Evolutionary conservation across 2,888 invertebrate genomes (phyloP), one percentile per base, ranked within the genome.

Genomic region (Amblyteles armatorius): DNA sequence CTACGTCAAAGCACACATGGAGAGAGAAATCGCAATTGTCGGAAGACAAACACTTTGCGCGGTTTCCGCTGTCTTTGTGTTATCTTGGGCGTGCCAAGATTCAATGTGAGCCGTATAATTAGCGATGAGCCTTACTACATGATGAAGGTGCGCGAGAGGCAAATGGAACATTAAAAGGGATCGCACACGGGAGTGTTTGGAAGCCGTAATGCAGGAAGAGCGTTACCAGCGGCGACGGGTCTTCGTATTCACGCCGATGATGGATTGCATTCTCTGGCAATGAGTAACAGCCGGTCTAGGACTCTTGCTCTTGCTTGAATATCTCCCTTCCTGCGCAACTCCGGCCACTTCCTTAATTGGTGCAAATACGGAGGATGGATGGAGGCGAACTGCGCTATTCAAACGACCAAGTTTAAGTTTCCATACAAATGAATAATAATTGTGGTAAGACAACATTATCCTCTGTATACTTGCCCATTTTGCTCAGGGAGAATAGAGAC

Each of bases 231-330:
- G 9, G 71, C 48, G 57, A 72, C 52, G 67, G 36, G n/a, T 16
- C 33, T 63, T 7, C 33, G 11, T 11, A 63, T 48, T 44, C 74
- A 74, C n/a, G 36, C 5, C 67, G 85, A 87, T 88, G 88, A 91
- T 90, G 87, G 88, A 91, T 91, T 82, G 88, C 87, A 86, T 90
- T 90, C 88, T 82, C 86, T 74, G 36, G 89, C 89, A 90, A 91
- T 88, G 88, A 89, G 89, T 90, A 89, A 90, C 82, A 55, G 50
- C n/a, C 68, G 57, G 71, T 69, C 68, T 65, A 29, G 19, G 29
- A 50, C 76, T 57, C 50, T n/a, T 29, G 36, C 33, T 36, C 55
- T 9, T 72, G 50, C 48, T 63, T 63, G 36, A 74, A 82, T 81
- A 81, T 67, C 40, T 57, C 67, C 29, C 40, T 55, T n/a, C n/a